phyloP scores from a whole-genome alignment of 2,113 vertebrate species.

The Bucco capensis region DNA sequence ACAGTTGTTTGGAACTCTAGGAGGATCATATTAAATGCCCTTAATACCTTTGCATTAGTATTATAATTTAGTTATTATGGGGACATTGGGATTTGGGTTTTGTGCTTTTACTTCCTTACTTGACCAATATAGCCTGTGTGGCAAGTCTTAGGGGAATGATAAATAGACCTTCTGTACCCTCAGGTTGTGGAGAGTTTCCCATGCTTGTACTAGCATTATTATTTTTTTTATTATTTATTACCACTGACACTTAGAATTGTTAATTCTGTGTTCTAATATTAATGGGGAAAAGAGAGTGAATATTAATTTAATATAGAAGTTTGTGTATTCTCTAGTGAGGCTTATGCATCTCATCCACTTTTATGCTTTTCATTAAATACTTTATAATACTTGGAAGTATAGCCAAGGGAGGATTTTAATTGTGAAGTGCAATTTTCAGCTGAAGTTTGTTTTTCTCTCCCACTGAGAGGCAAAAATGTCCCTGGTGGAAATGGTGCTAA shows the following conservation, averaged over 20 bases:
- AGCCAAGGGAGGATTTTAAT: slow-evolving; percentile 3
- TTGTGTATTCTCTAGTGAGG: slow-evolving; percentile 22
- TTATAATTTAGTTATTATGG: neutral
- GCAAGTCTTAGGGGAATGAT: neutral
- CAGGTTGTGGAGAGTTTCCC: neutral
- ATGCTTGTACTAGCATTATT: neutral
- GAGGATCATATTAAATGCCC: neutral
- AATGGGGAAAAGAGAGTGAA: neutral
- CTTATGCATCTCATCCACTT: neutral
- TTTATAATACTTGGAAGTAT: neutral
- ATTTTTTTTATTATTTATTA: neutral
- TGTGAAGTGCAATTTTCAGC: neutral
- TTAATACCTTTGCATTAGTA: neutral
- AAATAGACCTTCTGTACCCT: neutral
- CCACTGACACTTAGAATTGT: neutral
- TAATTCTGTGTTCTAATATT: neutral
- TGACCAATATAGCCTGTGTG: neutral
- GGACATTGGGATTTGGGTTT: neutral
- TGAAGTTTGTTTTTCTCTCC: neutral
- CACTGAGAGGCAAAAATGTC: neutral
- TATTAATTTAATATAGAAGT: slow-evolving; percentile 21
- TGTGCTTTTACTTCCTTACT: neutral
- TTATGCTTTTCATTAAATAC: neutral
- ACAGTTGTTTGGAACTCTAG: neutral
- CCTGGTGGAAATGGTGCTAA: neutral